Evolutionary conservation across 1,140 invertebrate species (phyloP).

Genomic region (Drosophila rufa): DNA sequence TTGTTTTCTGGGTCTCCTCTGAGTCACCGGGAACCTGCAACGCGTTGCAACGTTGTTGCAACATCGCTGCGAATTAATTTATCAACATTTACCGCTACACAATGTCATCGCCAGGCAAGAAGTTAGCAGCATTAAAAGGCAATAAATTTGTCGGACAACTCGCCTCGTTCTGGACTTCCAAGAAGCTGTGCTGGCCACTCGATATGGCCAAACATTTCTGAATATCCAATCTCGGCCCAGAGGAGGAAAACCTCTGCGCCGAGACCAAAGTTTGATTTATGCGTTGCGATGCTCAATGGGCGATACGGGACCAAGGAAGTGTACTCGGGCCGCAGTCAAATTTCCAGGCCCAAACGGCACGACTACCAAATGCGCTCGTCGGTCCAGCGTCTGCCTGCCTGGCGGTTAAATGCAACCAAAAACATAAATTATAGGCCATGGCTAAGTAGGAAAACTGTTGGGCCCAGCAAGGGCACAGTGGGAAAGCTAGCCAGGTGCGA

Average conservation of each 20-base stretch:
- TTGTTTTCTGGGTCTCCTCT: neutral
- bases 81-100: slow-evolving; percentile 75
- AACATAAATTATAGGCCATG: slow-evolving; percentile 80
- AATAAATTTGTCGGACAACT: slow-evolving; percentile 64
- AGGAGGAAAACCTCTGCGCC: slow-evolving; percentile 49
- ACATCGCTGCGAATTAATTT: slow-evolving; percentile 70
- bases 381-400: slow-evolving; percentile 52
- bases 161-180: slow-evolving; percentile 51
- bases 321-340: slow-evolving; percentile 38
- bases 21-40: slow-evolving; percentile 42
- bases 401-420: slow-evolving; percentile 71
- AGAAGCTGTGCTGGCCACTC: slow-evolving; percentile 64
- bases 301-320: slow-evolving; percentile 58
- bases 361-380: slow-evolving; percentile 66
- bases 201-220: slow-evolving; percentile 56
- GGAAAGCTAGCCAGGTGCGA: neutral
- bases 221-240: slow-evolving; percentile 37
- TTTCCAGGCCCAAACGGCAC: slow-evolving; percentile 65
- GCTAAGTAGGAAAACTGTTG: slow-evolving; percentile 59
- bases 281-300: slow-evolving; percentile 76
- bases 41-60: slow-evolving; percentile 41
- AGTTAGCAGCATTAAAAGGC: slow-evolving; percentile 69
- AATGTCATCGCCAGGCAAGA: slow-evolving; percentile 63
- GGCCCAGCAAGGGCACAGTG: slow-evolving; percentile 45
- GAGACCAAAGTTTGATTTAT: slow-evolving; percentile 78